Evolutionary conservation across 2,113 vertebrate genomes (phyloP), one percentile per base, ranked within the genome.

Genomic region (Myiozetetes cayanensis): DNA sequence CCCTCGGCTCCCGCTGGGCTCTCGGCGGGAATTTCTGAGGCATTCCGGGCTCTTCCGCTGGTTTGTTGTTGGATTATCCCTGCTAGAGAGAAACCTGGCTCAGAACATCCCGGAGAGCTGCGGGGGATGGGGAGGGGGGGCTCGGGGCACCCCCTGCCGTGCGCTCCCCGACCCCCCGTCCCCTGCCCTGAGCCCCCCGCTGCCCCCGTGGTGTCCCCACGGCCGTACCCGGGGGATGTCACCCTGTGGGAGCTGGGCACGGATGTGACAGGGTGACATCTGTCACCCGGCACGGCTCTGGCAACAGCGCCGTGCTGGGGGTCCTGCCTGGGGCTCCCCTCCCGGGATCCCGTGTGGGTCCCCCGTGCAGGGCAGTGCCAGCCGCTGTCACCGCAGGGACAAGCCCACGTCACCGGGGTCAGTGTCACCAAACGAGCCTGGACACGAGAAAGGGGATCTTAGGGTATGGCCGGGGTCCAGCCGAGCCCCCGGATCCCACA

Each of bases 391-490:
- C 50, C n/a, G 11, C 12, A 1, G 71, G 35, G 49, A 30, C 71
- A 44, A 14, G 24, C 2, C 31, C 5, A 0, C 3, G 55, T 23
- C 52, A 7, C 50, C 3, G 0, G 62, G 13, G 9, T 10, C 28
- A 0, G 61, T 4, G 25, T 2, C 44, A 11, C 30, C 25, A 0
- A 2, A 2, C 1, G 7, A 33, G 5, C 19, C 66, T 1, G 43
- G 30, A 8, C 3, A 4, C 12, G 27, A 21, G 67, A 21, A 50
- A 12, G 23, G 31, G 28, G 33, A 65, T 62, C 43, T 14, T 37
- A 39, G 58, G 58, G 7, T 11, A 1, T 0, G 58, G 44, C 67
- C 7, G 28, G 24, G 52, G 9, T 5, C 14, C 23, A 6, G 41
- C 55, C 5, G 49, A 70, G 76, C 21, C 27, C n/a, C 22, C 7